Evolutionary conservation across 2,113 vertebrate genomes (phyloP), one percentile per base, ranked within the genome.

Genomic region (Cairina moschata): DNA sequence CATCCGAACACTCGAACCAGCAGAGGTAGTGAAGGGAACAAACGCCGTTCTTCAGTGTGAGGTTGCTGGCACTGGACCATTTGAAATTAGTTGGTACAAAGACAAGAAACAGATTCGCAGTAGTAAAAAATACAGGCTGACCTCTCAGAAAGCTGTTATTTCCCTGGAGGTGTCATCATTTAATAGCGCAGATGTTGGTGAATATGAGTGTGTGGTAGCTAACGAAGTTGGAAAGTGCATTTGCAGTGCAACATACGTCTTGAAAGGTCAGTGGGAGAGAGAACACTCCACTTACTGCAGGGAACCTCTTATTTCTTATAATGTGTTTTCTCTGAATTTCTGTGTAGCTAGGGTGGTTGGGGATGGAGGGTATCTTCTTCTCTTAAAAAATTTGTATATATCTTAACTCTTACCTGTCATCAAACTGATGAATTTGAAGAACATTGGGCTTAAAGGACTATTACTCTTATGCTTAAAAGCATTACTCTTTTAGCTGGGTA

Each of bases 61-160:
- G 95, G 95, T 99, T 83, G 95, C 98, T 85, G 99, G 99, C 92
- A 99, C 99, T 26, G 98, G 98, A 94, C 99, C 99, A 2, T 99
- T 99, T 98, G 99, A 99, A 93, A 98, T 99, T 97, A 98, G 96
- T 95, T 99, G 99, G 99, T 98, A 98, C 91, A 99, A 99, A 98
- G 99, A 99, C 95, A 99, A 98, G 97, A 99, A 99, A 96, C 96
- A 98, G 86, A 98, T 99, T 94, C 98, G 98, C 90, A 98, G 97
- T 97, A 99, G 99, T 97, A 98, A 99, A 97, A 99, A 99, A 90
- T 98, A 99, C 96, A 99, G 97, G 80, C 74, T 99, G 80, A 97
- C 98, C 38, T 97, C 98, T 95, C 98, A 99, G 94, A 99, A 99
- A 67, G 96, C 98, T 66, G 56, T 98, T 88, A 98, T 98, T 84